phyloP scores from a whole-genome alignment of 2,888 invertebrate species.

The Drosophila affinis region DNA sequence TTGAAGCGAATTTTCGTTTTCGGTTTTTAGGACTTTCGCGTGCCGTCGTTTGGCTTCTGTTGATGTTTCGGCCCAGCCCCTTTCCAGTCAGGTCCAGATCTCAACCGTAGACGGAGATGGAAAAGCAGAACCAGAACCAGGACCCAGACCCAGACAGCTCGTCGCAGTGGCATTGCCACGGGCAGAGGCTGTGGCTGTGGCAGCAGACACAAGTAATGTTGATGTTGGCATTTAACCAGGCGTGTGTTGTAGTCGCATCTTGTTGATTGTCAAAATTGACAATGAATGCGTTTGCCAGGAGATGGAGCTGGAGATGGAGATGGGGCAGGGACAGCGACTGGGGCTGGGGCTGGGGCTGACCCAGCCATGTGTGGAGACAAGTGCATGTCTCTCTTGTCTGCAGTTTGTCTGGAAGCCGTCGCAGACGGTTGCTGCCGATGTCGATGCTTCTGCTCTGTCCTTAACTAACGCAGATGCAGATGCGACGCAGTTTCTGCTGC shows the following conservation, averaged over 20 bases:
- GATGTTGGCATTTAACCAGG: constrained; percentile 73
- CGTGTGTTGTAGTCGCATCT: constrained; percentile 68
- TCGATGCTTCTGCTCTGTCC: constrained; percentile 57
- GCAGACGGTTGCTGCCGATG: constrained; percentile 54
- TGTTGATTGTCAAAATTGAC: constrained; percentile 82
- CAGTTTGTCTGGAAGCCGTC: constrained; percentile 80
- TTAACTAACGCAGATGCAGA: constrained; percentile 63
- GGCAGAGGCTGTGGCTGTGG: constrained; percentile 7
- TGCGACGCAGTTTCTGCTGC: constrained; percentile 29
- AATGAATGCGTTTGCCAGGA: constrained; percentile 69
- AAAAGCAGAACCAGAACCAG: constrained; percentile 57
- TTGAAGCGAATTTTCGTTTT: constrained; percentile 66
- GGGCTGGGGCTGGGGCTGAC: constrained; percentile 30
- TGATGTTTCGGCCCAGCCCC: constrained; percentile 50
- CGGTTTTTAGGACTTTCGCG: constrained; percentile 77
- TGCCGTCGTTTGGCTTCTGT: constrained; percentile 65
- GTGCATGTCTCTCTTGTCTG: constrained; percentile 82
- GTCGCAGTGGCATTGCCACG: constrained; percentile 56
- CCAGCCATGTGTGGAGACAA: constrained; percentile 64
- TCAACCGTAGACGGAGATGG: constrained; percentile 17
- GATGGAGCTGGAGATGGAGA: constrained; percentile 19
- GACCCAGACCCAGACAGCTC: constrained; percentile 64
- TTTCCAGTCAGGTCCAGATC: constrained; percentile 54
- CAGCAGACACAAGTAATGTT: constrained; percentile 53
- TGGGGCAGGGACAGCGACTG: constrained; percentile 11